Evolutionary conservation across 1,140 invertebrate genomes (phyloP).

Genomic region (Brachionus rubens): DNA sequence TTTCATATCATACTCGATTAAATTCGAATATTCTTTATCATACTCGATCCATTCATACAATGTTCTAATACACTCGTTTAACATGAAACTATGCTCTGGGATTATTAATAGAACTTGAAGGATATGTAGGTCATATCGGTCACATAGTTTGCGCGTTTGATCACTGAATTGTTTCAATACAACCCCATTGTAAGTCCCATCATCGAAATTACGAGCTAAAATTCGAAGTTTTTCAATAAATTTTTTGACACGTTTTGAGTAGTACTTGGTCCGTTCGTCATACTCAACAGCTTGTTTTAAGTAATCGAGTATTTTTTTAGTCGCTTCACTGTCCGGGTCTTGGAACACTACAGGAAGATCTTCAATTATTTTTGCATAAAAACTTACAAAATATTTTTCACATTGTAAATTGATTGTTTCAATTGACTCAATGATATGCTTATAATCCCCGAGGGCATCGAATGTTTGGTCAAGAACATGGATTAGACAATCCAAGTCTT

Average conservation of each 20-base stretch:
- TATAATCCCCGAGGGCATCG: not conserved
- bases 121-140: not conserved
- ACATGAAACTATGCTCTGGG: not conserved
- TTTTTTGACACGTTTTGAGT: not conserved
- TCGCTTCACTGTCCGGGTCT: not conserved
- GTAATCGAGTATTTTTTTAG: not conserved
- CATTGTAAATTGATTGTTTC: not conserved
- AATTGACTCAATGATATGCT: not conserved
- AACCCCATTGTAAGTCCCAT: not conserved
- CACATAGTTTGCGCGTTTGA: not conserved
- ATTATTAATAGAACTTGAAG: constrained; percentile 8
- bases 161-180: not conserved
- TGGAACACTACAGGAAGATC: not conserved
- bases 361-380: not conserved
- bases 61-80: not conserved
- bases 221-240: not conserved
- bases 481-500: not conserved
- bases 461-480: not conserved
- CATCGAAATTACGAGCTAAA: not conserved
- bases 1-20: constrained; percentile 4
- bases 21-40: not conserved
- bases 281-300: constrained; percentile 1
- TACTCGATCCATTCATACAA: constrained; percentile 28
- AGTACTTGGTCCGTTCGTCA: not conserved
- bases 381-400: constrained; percentile 13